phyloP scores from a whole-genome alignment of 2,113 vertebrate species.

The Regulus satrapa region DNA sequence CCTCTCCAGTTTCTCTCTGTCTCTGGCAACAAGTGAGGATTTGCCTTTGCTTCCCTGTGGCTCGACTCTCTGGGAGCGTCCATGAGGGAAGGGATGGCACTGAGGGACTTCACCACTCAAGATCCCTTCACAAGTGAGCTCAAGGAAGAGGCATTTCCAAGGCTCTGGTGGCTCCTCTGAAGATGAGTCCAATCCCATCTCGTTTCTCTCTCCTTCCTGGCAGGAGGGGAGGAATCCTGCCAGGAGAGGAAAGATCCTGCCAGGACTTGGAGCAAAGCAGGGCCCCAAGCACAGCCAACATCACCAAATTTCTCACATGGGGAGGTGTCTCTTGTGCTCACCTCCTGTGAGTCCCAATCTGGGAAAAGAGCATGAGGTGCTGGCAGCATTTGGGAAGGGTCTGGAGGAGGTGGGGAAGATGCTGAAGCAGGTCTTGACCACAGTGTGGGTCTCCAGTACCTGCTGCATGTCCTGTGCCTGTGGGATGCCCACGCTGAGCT shows the following conservation, averaged over 20 bases:
- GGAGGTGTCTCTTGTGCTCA: background rate
- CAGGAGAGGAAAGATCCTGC: background rate
- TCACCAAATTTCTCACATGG: accelerated
- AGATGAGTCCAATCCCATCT: background rate
- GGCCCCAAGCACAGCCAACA: background rate
- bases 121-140: background rate
- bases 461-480: background rate
- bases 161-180: background rate
- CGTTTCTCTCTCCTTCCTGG: background rate
- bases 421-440: background rate
- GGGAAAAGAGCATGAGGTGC: background rate
- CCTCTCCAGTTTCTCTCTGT: background rate
- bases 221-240: background rate
- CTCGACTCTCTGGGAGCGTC: background rate
- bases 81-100: accelerated
- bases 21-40: background rate
- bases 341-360: background rate
- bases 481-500: background rate
- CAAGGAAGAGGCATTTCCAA: background rate
- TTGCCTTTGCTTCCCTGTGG: background rate
- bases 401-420: background rate
- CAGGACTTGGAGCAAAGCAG: background rate
- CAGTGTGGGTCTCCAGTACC: background rate
- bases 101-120: accelerated
- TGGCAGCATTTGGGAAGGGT: background rate